These are phyloP conservation scores for Meteorus colon DNA, from an alignment of 2,888 invertebrate species.

Conservation along the genomic window DNA sequence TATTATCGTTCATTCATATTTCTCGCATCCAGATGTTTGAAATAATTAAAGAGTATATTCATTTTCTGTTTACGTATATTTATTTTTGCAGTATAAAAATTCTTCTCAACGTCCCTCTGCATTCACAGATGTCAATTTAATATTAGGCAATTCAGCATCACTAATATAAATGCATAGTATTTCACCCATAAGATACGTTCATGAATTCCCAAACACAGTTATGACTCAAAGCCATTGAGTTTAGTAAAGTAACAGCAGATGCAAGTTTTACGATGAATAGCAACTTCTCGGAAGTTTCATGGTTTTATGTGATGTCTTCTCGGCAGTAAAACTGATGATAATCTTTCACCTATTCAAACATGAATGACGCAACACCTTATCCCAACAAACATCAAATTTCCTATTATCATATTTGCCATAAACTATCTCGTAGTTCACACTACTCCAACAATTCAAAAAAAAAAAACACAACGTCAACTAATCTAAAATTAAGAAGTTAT, in stretches of 20 bases:
- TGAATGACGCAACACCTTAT: conserved; percentile 20
- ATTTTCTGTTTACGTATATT: no score
- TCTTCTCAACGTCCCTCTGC: no score
- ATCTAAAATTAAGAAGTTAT: not conserved
- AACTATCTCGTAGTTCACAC: no score
- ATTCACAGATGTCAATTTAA: no score
- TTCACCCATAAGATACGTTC: not conserved
- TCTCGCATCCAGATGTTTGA: no score
- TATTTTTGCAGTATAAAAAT: no score
- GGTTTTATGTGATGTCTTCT: conserved; percentile 27
- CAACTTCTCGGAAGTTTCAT: conserved; percentile 6
- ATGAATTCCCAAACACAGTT: not conserved
- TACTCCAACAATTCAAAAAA: not conserved
- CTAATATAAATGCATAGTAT: not conserved
- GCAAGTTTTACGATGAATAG: not conserved
- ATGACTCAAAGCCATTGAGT: not conserved
- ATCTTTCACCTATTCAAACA: conserved; percentile 29
- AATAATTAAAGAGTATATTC: no score
- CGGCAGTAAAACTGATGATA: conserved; percentile 38
- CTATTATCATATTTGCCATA: conserved; percentile 12
- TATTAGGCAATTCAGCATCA: no score
- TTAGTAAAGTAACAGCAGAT: not conserved
- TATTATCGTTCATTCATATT: not conserved
- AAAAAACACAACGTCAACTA: not conserved
- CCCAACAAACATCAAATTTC: conserved; percentile 19